Evolutionary conservation across 2,888 invertebrate genomes (phyloP), one percentile per base, ranked within the genome.

Genomic region (Tetragonula carbonaria): DNA sequence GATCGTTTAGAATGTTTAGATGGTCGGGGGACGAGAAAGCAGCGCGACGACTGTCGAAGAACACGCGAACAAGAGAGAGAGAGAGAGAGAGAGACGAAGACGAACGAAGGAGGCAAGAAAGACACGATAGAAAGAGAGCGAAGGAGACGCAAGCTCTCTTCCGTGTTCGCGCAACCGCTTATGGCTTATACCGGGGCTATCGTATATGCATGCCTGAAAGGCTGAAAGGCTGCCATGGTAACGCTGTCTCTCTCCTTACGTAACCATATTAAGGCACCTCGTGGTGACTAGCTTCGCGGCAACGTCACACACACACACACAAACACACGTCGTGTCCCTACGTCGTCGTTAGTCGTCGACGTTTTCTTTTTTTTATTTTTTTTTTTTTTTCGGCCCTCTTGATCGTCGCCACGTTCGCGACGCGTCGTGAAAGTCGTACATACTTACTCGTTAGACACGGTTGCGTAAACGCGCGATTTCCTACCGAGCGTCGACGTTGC

Each of bases 81-180:
- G 33, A 65, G 57, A 16, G 45, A 28, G 51, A 74, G 53, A 67
- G 62, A 71, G 74, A 57, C 57, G 66, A 79, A 73, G 75, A 68
- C 59, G 53, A 55, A 33, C 11, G 65, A 33, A 53, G 63, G 59
- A 59, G 70, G 55, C 66, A 68, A 67, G 72, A 66, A 51, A 62
- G 23, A 51, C 38, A 63, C 57, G 78, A 63, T 62, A 65, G 74
- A 65, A 77, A 65, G 74, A 59, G 85, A 85, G 81, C 68, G 59
- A 78, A 72, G 79, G 81, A 84, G 83, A 82, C 50, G 77, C 80
- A 66, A 79, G 70, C 92, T 93, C 93, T 93, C 93, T 93, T 94
- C 94, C 94, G 94, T 92, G 93, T 93, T 93, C 91, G 91, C 91
- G 92, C 90, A 91, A 93, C 92, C 92, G 90, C 92, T 92, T 92